Percentiles rank a stretch among this genome's conserved stretches.
phyloP scores from a whole-genome alignment of 2,888 invertebrate species.

The Yponomeuta plumbellus region DNA sequence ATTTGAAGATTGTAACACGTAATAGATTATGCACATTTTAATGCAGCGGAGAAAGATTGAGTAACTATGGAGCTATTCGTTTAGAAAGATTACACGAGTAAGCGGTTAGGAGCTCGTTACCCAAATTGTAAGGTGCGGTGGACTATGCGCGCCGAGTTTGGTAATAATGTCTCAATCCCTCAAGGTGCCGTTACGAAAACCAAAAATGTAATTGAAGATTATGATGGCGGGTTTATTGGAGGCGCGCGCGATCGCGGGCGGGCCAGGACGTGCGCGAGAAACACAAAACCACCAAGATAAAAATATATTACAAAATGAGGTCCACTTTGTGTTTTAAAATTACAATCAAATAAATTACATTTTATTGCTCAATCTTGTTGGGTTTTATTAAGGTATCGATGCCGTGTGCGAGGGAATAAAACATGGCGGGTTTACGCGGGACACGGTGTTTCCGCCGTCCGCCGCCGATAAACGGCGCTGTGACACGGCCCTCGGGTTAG shows the following conservation, averaged over 20 bases:
- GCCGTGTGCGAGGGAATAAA: constrained; percentile 68
- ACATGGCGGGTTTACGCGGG: constrained; percentile 70
- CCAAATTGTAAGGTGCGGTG: constrained; percentile 6
- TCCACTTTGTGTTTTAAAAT: constrained; percentile 76
- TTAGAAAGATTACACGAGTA: constrained; percentile 17
- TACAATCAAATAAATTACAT: constrained; percentile 77
- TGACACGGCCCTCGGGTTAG: constrained; percentile 60
- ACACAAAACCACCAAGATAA: constrained; percentile 73
- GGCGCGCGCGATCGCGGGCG: constrained; percentile 41
- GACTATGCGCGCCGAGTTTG: neutral
- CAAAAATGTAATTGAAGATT: constrained; percentile 52
- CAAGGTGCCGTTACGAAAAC: constrained; percentile 41
- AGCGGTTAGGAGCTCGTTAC: constrained; percentile 14
- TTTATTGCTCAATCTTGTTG: constrained; percentile 77
- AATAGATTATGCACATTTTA: constrained; percentile 53
- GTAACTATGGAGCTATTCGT: constrained; percentile 25
- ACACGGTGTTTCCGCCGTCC: constrained; percentile 56
- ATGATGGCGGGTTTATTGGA: constrained; percentile 49
- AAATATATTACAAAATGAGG: constrained; percentile 75
- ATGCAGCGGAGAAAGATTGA: constrained; percentile 37
- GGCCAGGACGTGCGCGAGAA: constrained; percentile 64
- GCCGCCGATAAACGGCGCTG: constrained; percentile 53
- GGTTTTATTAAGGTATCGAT: constrained; percentile 76
- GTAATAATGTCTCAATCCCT: constrained; percentile 56
- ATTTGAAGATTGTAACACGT: constrained; percentile 40